A percentile compares a stretch with the other conserved stretches of the same genome.
Conservation (phyloP, 2,797 vertebrate genomes). For the Trachurus trachurus region DNA sequence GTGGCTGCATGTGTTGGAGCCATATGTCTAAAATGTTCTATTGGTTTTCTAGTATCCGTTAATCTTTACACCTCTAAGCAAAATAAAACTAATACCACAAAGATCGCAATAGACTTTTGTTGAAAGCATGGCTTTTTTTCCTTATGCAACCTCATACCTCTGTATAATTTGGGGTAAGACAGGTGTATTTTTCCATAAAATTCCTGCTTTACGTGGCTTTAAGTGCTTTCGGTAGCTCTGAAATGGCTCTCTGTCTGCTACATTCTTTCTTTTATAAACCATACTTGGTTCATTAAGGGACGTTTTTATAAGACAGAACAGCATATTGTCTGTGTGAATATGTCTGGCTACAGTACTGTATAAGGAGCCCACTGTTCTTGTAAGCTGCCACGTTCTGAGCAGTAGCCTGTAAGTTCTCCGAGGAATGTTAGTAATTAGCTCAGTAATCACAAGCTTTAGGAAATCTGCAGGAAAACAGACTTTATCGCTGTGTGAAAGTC, state of each 20-base stretch:
- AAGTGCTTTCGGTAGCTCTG: conserved; percentile 10
- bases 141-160: neutral
- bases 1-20: neutral
- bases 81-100: neutral
- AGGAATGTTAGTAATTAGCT: conserved; percentile 87
- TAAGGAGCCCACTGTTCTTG: conserved; percentile 80
- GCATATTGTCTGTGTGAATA: conserved; percentile 69
- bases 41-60: neutral
- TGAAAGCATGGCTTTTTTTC: neutral
- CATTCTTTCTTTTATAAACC: conserved; percentile 62
- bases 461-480: conserved; percentile 81
- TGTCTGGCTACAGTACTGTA: conserved; percentile 57
- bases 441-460: conserved; percentile 84
- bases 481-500: conserved; percentile 72
- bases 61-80: neutral
- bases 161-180: neutral
- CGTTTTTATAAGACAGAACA: conserved; percentile 60
- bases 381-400: conserved; percentile 70
- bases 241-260: conserved; percentile 32
- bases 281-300: conserved; percentile 46
- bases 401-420: conserved; percentile 71
- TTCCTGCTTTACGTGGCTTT: conserved; percentile 6
- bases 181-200: conserved; percentile 28
- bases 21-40: neutral
- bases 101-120: neutral